phyloP scores from a whole-genome alignment of 2,888 invertebrate genomes.

The Siphlonurus alternatus region DNA sequence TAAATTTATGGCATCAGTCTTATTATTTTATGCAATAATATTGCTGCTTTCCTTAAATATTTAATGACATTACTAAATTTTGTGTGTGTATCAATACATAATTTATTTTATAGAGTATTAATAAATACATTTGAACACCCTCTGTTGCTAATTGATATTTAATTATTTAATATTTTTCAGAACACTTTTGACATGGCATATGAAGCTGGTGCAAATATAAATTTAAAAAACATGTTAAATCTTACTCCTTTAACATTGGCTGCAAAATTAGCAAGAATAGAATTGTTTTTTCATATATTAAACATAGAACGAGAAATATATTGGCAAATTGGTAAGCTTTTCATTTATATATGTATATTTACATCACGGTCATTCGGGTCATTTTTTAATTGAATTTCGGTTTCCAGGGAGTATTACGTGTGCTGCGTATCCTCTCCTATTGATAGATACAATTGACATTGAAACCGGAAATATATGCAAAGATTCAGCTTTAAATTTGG shows the following conservation, averaged over 20 bases:
- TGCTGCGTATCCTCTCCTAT: constrained; percentile 88
- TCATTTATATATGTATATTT: constrained; percentile 8
- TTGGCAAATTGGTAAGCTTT: constrained; percentile 71
- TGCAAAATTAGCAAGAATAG: constrained; percentile 81
- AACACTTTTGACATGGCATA: constrained; percentile 88
- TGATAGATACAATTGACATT: constrained; percentile 89
- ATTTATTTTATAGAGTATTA: too few species aligned
- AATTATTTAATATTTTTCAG: too few species aligned
- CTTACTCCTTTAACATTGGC: constrained; percentile 86
- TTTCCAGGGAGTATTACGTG: constrained; percentile 84
- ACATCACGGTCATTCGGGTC: too few species aligned
- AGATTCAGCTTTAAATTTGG: constrained; percentile 85
- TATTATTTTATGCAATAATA: too few species aligned
- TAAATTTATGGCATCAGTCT: too few species aligned
- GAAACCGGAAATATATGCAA: constrained; percentile 85
- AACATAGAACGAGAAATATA: constrained; percentile 93
- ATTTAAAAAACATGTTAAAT: constrained; percentile 68
- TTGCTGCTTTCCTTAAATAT: too few species aligned
- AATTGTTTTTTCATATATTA: constrained; percentile 94
- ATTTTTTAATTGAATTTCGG: too few species aligned
- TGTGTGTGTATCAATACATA: too few species aligned
- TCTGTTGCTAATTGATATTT: too few species aligned
- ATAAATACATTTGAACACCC: too few species aligned
- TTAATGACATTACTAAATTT: too few species aligned
- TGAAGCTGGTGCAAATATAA: constrained; percentile 79